These are phyloP conservation scores for Coregonus clupeaformis DNA, from an alignment of 2,113 vertebrate species.

Conservation along the genomic window DNA sequence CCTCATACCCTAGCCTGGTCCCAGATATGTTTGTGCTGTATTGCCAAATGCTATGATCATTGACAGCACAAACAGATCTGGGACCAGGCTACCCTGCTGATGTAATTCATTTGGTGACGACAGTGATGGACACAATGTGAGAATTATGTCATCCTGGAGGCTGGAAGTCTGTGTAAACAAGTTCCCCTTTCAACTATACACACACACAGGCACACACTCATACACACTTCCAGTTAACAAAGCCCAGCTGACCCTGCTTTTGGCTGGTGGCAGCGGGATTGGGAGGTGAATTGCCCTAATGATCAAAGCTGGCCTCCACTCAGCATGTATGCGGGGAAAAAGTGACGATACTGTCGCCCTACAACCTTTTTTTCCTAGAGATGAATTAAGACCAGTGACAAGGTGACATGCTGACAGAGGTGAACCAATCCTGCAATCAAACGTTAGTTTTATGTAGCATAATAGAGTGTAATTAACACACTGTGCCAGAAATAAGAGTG, in stretches of 20 bases:
- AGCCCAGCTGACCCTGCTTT: slow-evolving; percentile 68
- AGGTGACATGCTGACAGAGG: background rate
- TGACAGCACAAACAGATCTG: too few relatives aligned
- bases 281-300: background rate
- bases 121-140: background rate
- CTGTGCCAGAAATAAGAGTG: background rate
- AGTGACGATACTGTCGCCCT: slow-evolving; percentile 9
- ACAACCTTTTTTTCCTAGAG: slow-evolving; percentile 8
- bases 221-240: slow-evolving; percentile 68
- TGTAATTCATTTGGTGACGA: background rate
- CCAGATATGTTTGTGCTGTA: too few relatives aligned
- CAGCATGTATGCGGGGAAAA: background rate
- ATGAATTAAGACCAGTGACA: background rate
- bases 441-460: too few relatives aligned
- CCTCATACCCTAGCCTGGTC: too few relatives aligned
- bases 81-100: background rate
- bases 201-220: slow-evolving; percentile 27
- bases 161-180: slow-evolving; percentile 2
- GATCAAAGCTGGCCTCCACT: background rate
- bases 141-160: background rate
- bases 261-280: slow-evolving; percentile 40
- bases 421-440: background rate
- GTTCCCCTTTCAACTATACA: slow-evolving; percentile 10
- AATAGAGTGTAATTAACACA: too few relatives aligned
- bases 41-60: too few relatives aligned